Evolutionary conservation across 2,797 vertebrate genomes (phyloP), one percentile per base, ranked within the genome.

Genomic region (Trichosurus vulpecula): DNA sequence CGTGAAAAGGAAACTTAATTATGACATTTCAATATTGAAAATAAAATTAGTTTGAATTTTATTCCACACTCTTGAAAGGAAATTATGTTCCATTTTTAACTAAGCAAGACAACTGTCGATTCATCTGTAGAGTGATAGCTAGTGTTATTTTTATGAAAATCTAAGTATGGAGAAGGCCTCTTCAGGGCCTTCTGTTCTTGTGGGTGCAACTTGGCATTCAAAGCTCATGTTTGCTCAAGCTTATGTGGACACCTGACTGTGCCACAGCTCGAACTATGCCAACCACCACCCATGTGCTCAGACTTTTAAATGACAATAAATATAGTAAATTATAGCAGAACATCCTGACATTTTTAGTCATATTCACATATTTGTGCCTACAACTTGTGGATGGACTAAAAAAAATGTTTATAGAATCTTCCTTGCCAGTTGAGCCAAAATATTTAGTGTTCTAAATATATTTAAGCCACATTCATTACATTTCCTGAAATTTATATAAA

Each of bases 21-120:
- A 94, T 96, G 96, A 96, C 61, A 95, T 94, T 96, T 97, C 56
- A 96, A 96, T 97, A 96, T 95, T 97, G 95, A 96, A 54, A 97
- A 97, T 97, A 96, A 97, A 97, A 96, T 97, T 96, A 96, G 93
- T 93, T 93, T 94, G 90, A 66, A 94, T 94, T 96, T 97, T 95
- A 95, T 92, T 96, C 89, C 92, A 97, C 90, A 96, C 52, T 97
- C 93, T 92, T 95, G 87, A 96, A 35, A 96, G 54, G 61, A 93
- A 27, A 58, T 81, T 92, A 93, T 92, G 52, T 13, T 96, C 81
- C 91, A 52, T 95, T 66, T 95, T 98, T 94, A 94, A 97, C 92
- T 94, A 58, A 54, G 56, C 66, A 96, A 35, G 87, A 94, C 94
- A 96, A 97, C 74, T 94, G 93, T 93, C 16, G 31, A 93, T 94